These are phyloP conservation scores for Temnothorax curvispinosus DNA, from an alignment of 1,140 invertebrate genomes.

Conservation along the genomic window DNA sequence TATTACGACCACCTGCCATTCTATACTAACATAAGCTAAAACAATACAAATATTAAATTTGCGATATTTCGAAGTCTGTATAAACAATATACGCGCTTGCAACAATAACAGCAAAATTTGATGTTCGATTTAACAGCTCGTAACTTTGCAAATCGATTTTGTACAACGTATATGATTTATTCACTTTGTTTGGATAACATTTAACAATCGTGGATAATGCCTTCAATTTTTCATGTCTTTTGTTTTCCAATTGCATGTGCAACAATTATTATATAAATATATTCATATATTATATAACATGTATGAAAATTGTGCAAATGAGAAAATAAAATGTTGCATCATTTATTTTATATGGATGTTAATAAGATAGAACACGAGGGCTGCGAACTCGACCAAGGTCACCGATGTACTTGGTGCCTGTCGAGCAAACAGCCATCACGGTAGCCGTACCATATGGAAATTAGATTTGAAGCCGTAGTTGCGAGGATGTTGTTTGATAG, in stretches of 20 bases:
- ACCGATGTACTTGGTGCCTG: neutral
- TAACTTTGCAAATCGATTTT: neutral
- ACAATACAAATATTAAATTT: constrained; percentile 10
- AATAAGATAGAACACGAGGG: neutral
- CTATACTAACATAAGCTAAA: neutral
- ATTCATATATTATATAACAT: neutral
- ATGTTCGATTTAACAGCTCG: neutral
- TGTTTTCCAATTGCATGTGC: neutral
- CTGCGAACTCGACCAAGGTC: constrained; percentile 44
- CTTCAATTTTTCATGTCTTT: neutral
- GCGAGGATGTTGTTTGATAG: constrained; percentile 56
- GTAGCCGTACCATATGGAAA: constrained; percentile 55
- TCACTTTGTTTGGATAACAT: neutral
- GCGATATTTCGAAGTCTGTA: neutral
- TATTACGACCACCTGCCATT: neutral
- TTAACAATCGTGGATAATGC: constrained; percentile 6
- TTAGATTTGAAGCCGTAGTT: constrained; percentile 62
- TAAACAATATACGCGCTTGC: neutral
- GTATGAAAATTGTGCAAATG: neutral
- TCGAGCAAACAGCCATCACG: constrained; percentile 12
- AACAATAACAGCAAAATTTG: constrained; percentile 11
- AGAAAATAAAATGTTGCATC: neutral
- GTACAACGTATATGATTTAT: neutral
- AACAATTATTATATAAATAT: neutral
- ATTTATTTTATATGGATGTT: neutral